Percentiles rank a stretch among this genome's conserved stretches.
Evolutionary conservation across 2,888 invertebrate genomes (phyloP).

Genomic region (Cetonia aurata): DNA sequence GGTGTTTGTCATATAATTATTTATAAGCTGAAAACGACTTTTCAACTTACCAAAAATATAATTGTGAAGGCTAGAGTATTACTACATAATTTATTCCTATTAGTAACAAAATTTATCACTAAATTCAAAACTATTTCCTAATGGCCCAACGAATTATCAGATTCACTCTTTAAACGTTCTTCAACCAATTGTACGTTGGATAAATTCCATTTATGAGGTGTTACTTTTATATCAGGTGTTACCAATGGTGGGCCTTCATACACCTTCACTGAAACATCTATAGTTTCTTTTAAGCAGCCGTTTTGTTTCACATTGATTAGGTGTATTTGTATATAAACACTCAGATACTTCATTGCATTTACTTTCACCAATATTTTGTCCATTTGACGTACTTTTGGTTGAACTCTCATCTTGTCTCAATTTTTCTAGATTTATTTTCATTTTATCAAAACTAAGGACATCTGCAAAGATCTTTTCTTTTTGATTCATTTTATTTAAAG

Average conservation of each 20-base stretch:
- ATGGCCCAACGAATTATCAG: slow-evolving; percentile 61
- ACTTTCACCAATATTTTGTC: background rate
- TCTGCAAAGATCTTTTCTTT: slow-evolving; percentile 81
- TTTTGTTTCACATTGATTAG: slow-evolving; percentile 13
- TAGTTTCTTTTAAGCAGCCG: slow-evolving; percentile 4
- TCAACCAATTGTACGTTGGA: slow-evolving; percentile 65
- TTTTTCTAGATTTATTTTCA: slow-evolving; percentile 55
- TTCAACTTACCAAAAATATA: no score
- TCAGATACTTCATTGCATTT: slow-evolving; percentile 3
- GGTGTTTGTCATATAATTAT: no score
- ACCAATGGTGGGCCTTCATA: slow-evolving; percentile 2
- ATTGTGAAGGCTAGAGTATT: slow-evolving; percentile 40
- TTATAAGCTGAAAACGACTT: no score
- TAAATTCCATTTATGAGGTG: slow-evolving; percentile 69
- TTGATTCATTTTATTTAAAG: slow-evolving; percentile 78
- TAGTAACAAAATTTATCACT: slow-evolving; percentile 23
- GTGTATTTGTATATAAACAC: slow-evolving; percentile 6
- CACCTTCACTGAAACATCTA: slow-evolving; percentile 7
- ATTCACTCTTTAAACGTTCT: slow-evolving; percentile 54
- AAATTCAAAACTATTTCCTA: slow-evolving; percentile 59
- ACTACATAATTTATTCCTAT: background rate
- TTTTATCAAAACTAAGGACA: slow-evolving; percentile 73
- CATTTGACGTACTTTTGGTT: slow-evolving; percentile 8
- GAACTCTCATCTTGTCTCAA: slow-evolving; percentile 39
- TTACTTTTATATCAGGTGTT: slow-evolving; percentile 39